Percentiles rank a stretch among this genome's conserved stretches.
Evolutionary conservation across 2,113 vertebrate genomes (phyloP).

Genomic region (Beaufortia kweichowensis): DNA sequence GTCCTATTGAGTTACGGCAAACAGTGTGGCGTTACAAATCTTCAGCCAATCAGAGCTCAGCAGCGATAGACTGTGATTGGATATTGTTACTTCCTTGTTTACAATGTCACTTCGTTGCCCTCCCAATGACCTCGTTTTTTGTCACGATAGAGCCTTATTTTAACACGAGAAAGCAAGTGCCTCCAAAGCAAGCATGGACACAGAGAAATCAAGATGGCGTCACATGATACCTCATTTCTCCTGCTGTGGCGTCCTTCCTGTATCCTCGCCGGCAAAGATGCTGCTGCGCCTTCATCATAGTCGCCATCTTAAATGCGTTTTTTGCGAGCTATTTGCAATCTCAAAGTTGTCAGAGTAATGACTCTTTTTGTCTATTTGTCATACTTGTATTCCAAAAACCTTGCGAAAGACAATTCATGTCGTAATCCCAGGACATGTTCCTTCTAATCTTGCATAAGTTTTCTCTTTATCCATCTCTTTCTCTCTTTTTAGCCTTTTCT

Average conservation of each 20-base stretch:
- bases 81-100: slow-evolving; percentile 2
- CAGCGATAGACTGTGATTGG: slow-evolving; percentile 16
- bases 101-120: slow-evolving; percentile 51
- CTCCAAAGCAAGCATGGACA: background rate
- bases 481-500: slow-evolving; percentile 42
- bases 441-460: background rate
- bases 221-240: slow-evolving; percentile 64
- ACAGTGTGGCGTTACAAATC: background rate
- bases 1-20: background rate
- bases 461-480: slow-evolving; percentile 53
- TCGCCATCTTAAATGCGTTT: background rate
- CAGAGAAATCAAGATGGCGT: slow-evolving; percentile 67
- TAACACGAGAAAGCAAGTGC: slow-evolving; percentile 44
- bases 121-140: slow-evolving; percentile 63
- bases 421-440: background rate
- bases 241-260: slow-evolving; percentile 29
- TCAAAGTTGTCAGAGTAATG: background rate
- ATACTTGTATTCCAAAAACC: background rate
- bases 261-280: slow-evolving; percentile 2
- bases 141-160: slow-evolving; percentile 53
- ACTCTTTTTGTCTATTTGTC: background rate
- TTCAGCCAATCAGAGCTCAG: slow-evolving; percentile 34
- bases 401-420: background rate
- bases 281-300: background rate
- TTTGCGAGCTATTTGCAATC: background rate